These are phyloP conservation scores for Cepaea hortensis DNA, from an alignment of 2,888 invertebrate genomes.

Conservation along the genomic window DNA sequence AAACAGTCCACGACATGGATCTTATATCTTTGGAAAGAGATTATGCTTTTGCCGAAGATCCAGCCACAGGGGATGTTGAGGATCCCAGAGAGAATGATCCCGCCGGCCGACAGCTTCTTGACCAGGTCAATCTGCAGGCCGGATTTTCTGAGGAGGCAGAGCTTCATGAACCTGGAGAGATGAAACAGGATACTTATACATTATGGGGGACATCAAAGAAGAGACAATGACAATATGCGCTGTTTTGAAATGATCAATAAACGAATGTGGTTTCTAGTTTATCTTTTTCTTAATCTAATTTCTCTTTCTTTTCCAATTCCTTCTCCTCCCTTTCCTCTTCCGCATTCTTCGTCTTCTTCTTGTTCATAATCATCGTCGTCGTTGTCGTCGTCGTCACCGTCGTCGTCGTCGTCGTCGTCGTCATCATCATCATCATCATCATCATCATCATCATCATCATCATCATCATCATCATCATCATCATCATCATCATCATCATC, in stretches of 20 bases:
- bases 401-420: background rate
- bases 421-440: constrained; percentile 25
- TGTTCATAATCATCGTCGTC: background rate
- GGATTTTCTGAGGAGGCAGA: constrained; percentile 26
- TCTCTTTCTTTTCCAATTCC: background rate
- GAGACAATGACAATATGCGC: no score
- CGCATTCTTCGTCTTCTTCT: background rate
- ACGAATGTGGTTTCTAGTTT: background rate
- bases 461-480: constrained; percentile 35
- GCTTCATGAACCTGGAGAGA: constrained; percentile 28
- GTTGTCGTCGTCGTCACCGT: background rate
- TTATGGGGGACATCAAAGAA: background rate
- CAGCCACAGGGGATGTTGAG: constrained; percentile 32
- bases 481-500: constrained; percentile 36
- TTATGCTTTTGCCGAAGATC: constrained; percentile 19
- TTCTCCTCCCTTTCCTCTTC: background rate
- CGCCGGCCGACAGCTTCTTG: constrained; percentile 20
- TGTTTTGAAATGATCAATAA: no score
- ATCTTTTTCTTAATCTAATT: background rate
- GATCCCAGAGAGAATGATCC: background rate
- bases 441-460: constrained; percentile 31
- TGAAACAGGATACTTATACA: background rate
- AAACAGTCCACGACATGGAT: constrained; percentile 32
- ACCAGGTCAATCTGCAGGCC: constrained; percentile 5
- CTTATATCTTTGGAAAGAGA: constrained; percentile 2